Conservation (phyloP, 2,113 vertebrate species). For the Uria lomvia region DNA sequence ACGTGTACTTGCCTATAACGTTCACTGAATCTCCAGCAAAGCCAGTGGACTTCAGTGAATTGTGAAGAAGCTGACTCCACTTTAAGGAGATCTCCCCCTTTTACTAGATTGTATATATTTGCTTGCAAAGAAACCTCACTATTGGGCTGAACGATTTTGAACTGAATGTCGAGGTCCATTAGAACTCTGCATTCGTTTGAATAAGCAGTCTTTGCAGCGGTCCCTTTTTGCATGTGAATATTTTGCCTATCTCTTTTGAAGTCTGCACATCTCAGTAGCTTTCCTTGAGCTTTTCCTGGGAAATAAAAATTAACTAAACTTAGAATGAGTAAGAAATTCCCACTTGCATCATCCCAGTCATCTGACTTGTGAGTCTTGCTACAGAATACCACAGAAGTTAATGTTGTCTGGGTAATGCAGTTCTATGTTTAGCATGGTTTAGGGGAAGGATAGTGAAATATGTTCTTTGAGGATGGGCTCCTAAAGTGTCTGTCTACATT, state of each 20-base stretch:
- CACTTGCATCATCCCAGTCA: neutral
- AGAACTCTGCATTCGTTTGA: neutral
- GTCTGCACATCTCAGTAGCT: neutral
- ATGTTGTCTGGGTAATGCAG: neutral
- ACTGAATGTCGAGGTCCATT: neutral
- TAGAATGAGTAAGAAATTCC: neutral
- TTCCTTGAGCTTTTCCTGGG: neutral
- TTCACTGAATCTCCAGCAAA: neutral
- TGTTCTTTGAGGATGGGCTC: neutral
- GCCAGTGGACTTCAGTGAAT: neutral
- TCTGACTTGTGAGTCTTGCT: neutral
- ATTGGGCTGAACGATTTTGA: neutral
- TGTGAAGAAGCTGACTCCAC: neutral
- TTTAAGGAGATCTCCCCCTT: neutral
- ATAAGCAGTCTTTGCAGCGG: neutral
- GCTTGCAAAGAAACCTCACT: neutral
- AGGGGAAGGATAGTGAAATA: neutral
- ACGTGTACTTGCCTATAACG: neutral
- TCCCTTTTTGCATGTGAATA: neutral
- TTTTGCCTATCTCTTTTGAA: neutral
- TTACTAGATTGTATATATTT: neutral
- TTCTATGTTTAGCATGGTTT: neutral
- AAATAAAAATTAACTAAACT: neutral
- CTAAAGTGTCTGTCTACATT: neutral
- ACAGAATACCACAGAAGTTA: neutral